phyloP scores from a whole-genome alignment of 1,140 invertebrate species.

The Zaprionus africanus region DNA sequence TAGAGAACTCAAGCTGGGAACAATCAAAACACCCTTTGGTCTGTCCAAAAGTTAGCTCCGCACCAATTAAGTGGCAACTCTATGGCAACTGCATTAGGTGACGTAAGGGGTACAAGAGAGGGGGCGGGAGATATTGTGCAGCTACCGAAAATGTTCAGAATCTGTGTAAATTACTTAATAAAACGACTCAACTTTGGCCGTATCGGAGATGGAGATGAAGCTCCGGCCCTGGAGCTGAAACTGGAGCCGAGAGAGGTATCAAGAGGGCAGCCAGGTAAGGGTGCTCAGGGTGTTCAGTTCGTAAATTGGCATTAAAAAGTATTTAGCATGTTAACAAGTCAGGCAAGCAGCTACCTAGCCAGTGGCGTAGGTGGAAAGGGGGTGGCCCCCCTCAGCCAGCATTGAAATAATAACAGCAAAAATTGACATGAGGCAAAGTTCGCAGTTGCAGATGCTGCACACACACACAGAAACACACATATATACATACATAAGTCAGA shows the following conservation, averaged over 20 bases:
- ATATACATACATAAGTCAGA: conserved; percentile 9
- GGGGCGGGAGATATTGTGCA: conserved; percentile 1
- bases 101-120: background rate
- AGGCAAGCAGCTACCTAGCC: conserved; percentile 25
- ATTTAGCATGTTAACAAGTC: conserved; percentile 79
- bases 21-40: background rate
- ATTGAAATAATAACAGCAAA: conserved; percentile 62
- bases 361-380: background rate
- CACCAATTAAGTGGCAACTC: conserved; percentile 8
- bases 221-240: background rate
- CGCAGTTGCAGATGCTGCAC: conserved; percentile 39
- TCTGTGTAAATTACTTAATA: conserved; percentile 24
- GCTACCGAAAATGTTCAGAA: background rate
- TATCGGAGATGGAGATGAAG: background rate
- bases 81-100: conserved; percentile 12
- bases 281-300: conserved; percentile 25
- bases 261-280: background rate
- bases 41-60: background rate
- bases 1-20: background rate
- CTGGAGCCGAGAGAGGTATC: background rate
- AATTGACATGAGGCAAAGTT: conserved; percentile 68
- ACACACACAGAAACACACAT: conserved; percentile 8
- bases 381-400: background rate
- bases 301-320: conserved; percentile 76
- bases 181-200: conserved; percentile 18